phyloP scores from a whole-genome alignment of 2,888 invertebrate genomes.

The Bursaphelenchus okinawaensis region DNA sequence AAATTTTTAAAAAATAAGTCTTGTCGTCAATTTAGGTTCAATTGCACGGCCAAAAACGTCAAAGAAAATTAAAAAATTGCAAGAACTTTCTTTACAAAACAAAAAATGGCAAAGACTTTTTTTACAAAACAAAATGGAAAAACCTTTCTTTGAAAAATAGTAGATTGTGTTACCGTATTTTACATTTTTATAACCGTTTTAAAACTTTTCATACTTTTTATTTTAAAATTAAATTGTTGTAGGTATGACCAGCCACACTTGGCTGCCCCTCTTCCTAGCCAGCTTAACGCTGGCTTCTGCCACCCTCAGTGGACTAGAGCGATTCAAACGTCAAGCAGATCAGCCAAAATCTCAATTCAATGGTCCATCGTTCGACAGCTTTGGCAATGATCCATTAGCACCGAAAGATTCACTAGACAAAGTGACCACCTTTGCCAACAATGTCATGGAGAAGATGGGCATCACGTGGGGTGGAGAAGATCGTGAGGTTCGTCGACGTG shows the following conservation, averaged over 20 bases:
- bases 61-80: too few species aligned
- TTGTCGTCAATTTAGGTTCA: too few species aligned
- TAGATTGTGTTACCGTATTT: too few species aligned
- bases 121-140: too few species aligned
- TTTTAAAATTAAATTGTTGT: too few species aligned
- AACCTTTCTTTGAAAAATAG: too few species aligned
- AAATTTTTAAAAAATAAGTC: too few species aligned
- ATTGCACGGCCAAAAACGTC: too few species aligned
- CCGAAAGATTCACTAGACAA: conserved; percentile 29
- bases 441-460: conserved; percentile 50
- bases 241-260: background rate
- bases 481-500: conserved; percentile 31
- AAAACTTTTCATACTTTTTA: too few species aligned
- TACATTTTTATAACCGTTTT: too few species aligned
- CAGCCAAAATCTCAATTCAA: background rate
- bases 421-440: conserved; percentile 50
- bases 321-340: background rate
- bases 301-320: background rate
- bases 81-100: too few species aligned
- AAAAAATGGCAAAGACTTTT: too few species aligned
- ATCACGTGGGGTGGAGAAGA: conserved; percentile 24
- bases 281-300: background rate
- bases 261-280: background rate
- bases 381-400: background rate
- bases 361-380: background rate